Base-by-base conservation (phyloP, 2,888 invertebrate genomes). In the Caenorhabditis auriculariae region DNA sequence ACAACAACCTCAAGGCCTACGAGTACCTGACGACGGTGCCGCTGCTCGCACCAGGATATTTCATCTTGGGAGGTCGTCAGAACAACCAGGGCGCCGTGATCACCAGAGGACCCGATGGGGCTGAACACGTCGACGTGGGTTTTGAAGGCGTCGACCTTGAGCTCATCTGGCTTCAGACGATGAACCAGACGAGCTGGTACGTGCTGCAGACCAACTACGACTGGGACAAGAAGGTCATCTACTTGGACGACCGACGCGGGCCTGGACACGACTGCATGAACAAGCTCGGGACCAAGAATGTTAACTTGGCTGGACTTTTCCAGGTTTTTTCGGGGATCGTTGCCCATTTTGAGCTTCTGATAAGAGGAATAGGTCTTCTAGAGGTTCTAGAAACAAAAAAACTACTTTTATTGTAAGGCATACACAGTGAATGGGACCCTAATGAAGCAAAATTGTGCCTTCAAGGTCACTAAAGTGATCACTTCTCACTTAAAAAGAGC, bases 161-260 rank as follows among this genome's bases (percentile, higher is more conserved):
- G 41, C 12, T 47, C 35, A 47, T 17, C 19, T 19, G 17, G 1
- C 17, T 46, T 37, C 38, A 51, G 56, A 32, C 32, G 7, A 55
- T 65, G 28, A 66, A 75, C 17, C 39, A 39, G 6, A 44, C 60
- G 37, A 47, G 77, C 47, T 65, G 69, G 69, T 86, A 82, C 70
- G 76, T 86, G 0, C 81, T 86, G 49, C 83, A 86, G 75, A 86
- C 86, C 5, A 86, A 86, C 76, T 86, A 86, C 64, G 86, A 86
- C 72, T 84, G 85, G 75, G 53, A 85, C 84, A 75, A 82, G 53
- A 71, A 71, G 2, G 85, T 85, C 9, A 81, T 85, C 5, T 84
- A 84, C 64, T 76, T 83, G 37, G 86, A 86, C 72, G 84, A 86
- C 66, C 76, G 86, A 23, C 72, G 85, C 5, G 83, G 83, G 5